Evolutionary conservation across 1,140 invertebrate species (phyloP).

Genomic region (Solenopsis invicta): DNA sequence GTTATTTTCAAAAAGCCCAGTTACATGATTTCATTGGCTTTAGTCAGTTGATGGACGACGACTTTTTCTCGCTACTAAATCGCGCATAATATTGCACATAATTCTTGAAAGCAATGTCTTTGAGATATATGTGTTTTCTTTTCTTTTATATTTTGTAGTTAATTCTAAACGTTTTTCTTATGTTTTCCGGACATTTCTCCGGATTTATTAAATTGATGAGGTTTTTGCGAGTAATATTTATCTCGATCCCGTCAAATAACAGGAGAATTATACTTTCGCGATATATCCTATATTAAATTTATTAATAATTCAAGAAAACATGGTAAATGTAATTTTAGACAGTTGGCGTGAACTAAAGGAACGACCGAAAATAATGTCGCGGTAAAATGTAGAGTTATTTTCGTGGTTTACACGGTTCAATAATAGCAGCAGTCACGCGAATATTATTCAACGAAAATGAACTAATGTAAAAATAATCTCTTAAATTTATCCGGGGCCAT

Average conservation of each 20-base stretch:
- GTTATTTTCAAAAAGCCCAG: constrained; percentile 23
- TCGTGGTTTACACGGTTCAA: constrained; percentile 34
- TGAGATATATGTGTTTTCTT: not conserved
- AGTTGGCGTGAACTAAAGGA: constrained; percentile 28
- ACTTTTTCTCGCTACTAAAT: not conserved
- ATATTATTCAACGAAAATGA: constrained; percentile 38
- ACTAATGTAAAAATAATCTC: constrained; percentile 38
- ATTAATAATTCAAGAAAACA: constrained; percentile 43
- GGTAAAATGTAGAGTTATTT: constrained; percentile 48
- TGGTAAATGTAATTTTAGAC: constrained; percentile 45
- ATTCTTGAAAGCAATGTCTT: not conserved
- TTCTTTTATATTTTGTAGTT: not conserved
- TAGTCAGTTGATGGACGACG: not conserved
- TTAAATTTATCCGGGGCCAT: constrained; percentile 11
- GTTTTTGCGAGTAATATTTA: not conserved
- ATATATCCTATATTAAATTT: constrained; percentile 33
- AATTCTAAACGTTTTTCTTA: not conserved
- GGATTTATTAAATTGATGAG: not conserved
- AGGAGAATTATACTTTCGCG: not conserved
- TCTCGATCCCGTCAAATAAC: not conserved
- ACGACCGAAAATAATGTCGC: constrained; percentile 47
- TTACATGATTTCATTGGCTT: not conserved
- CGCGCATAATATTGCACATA: not conserved
- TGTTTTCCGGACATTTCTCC: no score
- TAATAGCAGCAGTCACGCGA: constrained; percentile 50